Conservation (phyloP, 2,113 vertebrate genomes). For the Romanogobio albipinnatus region DNA sequence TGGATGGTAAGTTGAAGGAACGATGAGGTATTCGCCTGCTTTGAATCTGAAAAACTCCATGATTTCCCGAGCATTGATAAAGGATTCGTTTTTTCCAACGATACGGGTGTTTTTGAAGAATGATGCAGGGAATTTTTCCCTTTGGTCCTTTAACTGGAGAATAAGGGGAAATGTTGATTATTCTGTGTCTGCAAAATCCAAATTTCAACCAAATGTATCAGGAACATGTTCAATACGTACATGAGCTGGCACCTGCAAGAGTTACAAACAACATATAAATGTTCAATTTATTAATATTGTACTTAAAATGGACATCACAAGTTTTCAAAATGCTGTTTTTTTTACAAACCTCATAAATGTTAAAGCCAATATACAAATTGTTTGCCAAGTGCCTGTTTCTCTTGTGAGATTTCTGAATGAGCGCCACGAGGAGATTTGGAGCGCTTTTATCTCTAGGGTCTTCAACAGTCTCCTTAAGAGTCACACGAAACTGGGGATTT, state of each 20-base stretch:
- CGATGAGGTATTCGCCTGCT: constrained; percentile 70
- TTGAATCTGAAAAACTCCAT: constrained; percentile 62
- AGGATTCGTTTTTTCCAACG: constrained; percentile 50
- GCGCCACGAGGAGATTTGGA: constrained; percentile 68
- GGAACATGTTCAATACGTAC: constrained; percentile 62
- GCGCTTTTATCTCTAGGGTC: neutral
- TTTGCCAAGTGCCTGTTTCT: constrained; percentile 60
- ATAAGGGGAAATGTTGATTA: neutral
- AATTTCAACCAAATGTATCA: neutral
- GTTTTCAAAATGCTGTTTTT: neutral
- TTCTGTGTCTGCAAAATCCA: neutral
- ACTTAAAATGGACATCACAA: neutral
- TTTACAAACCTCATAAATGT: constrained; percentile 64
- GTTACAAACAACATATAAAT: constrained; percentile 29
- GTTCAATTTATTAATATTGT: too few species aligned
- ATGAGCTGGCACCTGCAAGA: constrained; percentile 65
- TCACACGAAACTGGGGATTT: constrained; percentile 73
- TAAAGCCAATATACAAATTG: constrained; percentile 67
- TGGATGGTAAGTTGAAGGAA: constrained; percentile 65
- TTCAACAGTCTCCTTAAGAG: constrained; percentile 14
- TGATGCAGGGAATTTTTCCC: constrained; percentile 62
- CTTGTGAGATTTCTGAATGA: constrained; percentile 74
- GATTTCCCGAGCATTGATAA: constrained; percentile 63
- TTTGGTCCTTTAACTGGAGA: constrained; percentile 36
- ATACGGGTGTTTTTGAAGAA: constrained; percentile 64